A percentile compares a stretch with the other conserved stretches of the same genome.
phyloP scores from a whole-genome alignment of 1,140 invertebrate genomes.

The Plectrocnemia conspersa region DNA sequence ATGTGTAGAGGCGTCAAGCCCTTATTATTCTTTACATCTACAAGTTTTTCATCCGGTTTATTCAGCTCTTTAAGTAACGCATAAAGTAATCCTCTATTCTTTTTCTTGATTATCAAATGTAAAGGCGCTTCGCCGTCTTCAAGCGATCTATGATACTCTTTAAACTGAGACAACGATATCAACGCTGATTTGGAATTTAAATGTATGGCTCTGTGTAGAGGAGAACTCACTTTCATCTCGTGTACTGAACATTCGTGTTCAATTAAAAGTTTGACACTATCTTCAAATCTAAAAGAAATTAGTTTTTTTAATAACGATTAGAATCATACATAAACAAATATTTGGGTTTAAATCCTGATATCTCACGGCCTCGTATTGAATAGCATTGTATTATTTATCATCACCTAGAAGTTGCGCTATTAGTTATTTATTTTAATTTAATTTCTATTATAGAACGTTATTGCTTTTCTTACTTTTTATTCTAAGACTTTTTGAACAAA shows the following conservation, averaged over 20 bases:
- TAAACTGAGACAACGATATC: constrained; percentile 49
- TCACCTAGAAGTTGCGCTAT: too few species aligned
- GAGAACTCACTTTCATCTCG: constrained; percentile 39
- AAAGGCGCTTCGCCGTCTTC: constrained; percentile 58
- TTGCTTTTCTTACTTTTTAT: too few species aligned
- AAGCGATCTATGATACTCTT: constrained; percentile 50
- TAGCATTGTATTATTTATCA: too few species aligned
- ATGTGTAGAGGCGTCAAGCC: constrained; percentile 47
- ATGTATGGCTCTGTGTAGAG: constrained; percentile 57
- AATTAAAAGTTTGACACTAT: constrained; percentile 14
- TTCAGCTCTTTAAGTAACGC: constrained; percentile 7
- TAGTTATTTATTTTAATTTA: too few species aligned
- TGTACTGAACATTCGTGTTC: constrained; percentile 10
- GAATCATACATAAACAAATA: too few species aligned
- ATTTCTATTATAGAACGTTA: too few species aligned
- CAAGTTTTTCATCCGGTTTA: constrained; percentile 15
- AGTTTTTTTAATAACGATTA: too few species aligned
- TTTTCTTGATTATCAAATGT: constrained; percentile 52
- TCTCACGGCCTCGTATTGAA: too few species aligned
- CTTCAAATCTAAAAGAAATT: constrained; percentile 23
- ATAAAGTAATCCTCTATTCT: constrained; percentile 18
- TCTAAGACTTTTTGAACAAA: too few species aligned
- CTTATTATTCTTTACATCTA: constrained; percentile 45
- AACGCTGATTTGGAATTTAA: constrained; percentile 52
- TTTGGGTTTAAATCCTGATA: too few species aligned